Evolutionary conservation across 1,140 invertebrate genomes (phyloP), one percentile per base, ranked within the genome.

Genomic region (Sogatella furcifera): DNA sequence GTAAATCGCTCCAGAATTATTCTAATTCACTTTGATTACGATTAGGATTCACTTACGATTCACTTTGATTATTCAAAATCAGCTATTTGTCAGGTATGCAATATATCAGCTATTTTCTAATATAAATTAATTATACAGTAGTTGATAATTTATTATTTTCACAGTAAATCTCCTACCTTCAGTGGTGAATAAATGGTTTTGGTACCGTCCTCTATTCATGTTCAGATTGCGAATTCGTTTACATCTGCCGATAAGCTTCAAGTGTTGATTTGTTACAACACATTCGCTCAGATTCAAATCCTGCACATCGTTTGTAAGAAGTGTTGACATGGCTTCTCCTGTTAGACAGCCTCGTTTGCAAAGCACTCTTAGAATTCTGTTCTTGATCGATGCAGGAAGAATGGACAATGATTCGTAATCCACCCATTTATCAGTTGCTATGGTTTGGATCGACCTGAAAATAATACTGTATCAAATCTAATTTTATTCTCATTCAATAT

Each of bases 401-500:
- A 49, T 19, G 1, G 46, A 15, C 46, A 49, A 15, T 11, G 46
- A 19, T 2, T 5, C 21, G 6, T 17, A 19, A 17, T 49, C 46
- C 15, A 8, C 2, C 21, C 46, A 17, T 19, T 19, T 22, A 49
- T 49, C 46, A 8, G 21, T 49, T 1, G 46, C 46, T 19, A 49
- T 22, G 1, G 46, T 11, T 5, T 49, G 2, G 9, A 49, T 49
- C 1, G 46, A 49, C 46, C 70, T 19, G 66, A 70, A 24, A 38
- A 13, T 10, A 10, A 10, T 38, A 38, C 5, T 8, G 8, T 38
- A 8, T 1, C 8, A 38, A 31, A 31, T 31, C n/a, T n/a, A n/a
- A n/a, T n/a, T n/a, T n/a, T n/a, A n/a, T n/a, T n/a, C n/a, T n/a
- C n/a, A n/a, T n/a, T n/a, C n/a, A n/a, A n/a, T n/a, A n/a, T n/a